Percentiles rank a stretch among this genome's conserved stretches.
Conservation (phyloP, 2,113 vertebrate genomes). For the Psittacula cyanocephala region DNA sequence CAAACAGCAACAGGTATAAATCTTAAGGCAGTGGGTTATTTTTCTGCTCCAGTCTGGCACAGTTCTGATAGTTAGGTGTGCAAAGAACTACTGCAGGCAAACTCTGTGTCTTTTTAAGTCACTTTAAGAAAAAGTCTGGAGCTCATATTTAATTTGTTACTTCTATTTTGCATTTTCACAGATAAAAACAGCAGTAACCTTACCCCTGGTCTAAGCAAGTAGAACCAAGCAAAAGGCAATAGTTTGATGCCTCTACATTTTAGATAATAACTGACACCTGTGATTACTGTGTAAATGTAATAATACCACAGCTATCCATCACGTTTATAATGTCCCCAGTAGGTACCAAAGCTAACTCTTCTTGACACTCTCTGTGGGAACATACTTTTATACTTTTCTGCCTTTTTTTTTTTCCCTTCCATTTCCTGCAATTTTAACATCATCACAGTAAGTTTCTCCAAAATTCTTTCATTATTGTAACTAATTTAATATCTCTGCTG, state of each 20-base stretch:
- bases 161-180: background rate
- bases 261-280: background rate
- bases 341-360: background rate
- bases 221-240: background rate
- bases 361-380: background rate
- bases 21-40: background rate
- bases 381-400: background rate
- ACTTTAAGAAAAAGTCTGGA: background rate
- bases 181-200: background rate
- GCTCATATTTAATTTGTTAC: background rate
- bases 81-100: background rate
- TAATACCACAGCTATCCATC: background rate
- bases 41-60: background rate
- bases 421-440: background rate
- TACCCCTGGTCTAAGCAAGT: background rate
- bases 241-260: background rate
- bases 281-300: background rate
- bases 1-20: background rate
- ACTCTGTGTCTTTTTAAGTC: background rate
- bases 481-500: background rate
- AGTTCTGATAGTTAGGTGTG: background rate
- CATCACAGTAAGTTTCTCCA: background rate
- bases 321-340: background rate
- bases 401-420: background rate
- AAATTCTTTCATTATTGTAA: background rate